Conservation (phyloP, 2,888 invertebrate species). For the Apocheima hispidaria region DNA sequence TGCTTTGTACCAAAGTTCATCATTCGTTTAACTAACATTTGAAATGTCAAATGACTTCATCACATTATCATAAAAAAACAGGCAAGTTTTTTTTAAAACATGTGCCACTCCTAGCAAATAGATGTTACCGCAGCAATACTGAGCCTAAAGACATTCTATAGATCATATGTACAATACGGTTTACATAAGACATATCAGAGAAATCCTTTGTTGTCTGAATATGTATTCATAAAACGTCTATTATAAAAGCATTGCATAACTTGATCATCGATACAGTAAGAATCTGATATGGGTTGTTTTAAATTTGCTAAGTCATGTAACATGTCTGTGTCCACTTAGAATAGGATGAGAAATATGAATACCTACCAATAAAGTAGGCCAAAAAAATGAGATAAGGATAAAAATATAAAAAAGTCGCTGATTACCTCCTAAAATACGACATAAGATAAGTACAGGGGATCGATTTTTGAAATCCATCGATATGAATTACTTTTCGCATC, state of each 20-base stretch:
- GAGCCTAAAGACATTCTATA: constrained; percentile 67
- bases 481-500: no score
- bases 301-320: constrained; percentile 22
- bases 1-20: constrained; percentile 37
- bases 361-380: neutral
- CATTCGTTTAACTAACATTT: constrained; percentile 47
- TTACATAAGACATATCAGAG: constrained; percentile 73
- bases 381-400: neutral
- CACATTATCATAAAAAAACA: constrained; percentile 62
- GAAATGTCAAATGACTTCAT: constrained; percentile 71
- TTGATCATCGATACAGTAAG: constrained; percentile 32
- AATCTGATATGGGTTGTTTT: constrained; percentile 23
- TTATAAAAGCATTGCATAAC: constrained; percentile 61
- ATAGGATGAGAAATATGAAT: neutral
- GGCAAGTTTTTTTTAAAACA: constrained; percentile 31
- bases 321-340: neutral
- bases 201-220: constrained; percentile 78
- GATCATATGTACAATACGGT: constrained; percentile 59
- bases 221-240: constrained; percentile 67
- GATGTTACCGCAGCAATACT: constrained; percentile 61
- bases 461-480: no score
- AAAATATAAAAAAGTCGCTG: neutral
- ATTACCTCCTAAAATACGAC: no score
- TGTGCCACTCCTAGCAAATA: constrained; percentile 67
- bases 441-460: no score